Conservation (phyloP, 2,888 invertebrate species). For the Harpalus rufipes region DNA sequence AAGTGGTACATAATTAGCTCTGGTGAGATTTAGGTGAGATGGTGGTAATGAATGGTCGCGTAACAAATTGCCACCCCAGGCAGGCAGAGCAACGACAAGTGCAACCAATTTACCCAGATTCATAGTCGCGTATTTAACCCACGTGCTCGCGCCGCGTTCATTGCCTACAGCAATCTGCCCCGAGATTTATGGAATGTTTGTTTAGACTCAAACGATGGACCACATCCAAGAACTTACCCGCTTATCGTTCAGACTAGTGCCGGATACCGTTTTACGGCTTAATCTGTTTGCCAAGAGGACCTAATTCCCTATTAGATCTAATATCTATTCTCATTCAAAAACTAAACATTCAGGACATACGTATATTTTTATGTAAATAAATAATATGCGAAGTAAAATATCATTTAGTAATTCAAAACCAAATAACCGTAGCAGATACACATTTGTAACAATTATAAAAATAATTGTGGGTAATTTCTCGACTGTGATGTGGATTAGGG, state of each 20-base stretch:
- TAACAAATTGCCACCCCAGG: no score
- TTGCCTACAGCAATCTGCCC: slow-evolving; percentile 40
- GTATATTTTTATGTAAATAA: no score
- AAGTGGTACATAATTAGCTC: no score
- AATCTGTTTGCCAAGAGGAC: background rate
- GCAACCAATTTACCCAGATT: slow-evolving; percentile 24
- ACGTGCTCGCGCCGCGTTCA: background rate
- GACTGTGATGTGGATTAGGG: no score
- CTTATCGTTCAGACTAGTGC: slow-evolving; percentile 39
- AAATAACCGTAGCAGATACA: no score
- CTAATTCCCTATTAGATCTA: background rate
- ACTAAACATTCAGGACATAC: background rate
- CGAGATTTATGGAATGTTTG: slow-evolving; percentile 36
- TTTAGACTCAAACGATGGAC: slow-evolving; percentile 48
- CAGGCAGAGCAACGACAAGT: slow-evolving; percentile 1
- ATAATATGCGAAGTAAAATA: no score
- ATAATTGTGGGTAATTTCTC: no score
- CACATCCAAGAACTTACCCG: slow-evolving; percentile 20
- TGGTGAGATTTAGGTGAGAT: no score
- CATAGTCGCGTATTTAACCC: slow-evolving; percentile 7
- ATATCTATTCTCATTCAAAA: background rate
- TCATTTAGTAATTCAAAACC: no score
- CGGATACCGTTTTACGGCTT: slow-evolving; percentile 6
- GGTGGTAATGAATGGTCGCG: no score
- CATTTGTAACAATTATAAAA: no score